Base-by-base conservation (phyloP, 1,140 invertebrate genomes). In the Lasaia peninsularis region DNA sequence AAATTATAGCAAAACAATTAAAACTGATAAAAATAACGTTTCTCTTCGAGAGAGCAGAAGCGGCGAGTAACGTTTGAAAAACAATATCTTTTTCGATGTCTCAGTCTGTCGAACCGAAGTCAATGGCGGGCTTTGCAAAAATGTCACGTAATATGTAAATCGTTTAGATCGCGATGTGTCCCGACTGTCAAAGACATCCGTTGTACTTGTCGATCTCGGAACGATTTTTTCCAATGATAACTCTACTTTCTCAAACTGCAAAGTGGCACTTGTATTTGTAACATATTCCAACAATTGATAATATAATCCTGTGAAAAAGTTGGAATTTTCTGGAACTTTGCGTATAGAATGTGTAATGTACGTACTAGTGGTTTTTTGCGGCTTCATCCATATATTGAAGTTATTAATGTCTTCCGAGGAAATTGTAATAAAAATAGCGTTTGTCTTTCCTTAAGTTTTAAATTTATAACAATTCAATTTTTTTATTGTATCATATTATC, bases 121-220 rank as follows among this genome's bases (percentile, higher is more conserved):
- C 85, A 85, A 86, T 88, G 78, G 67, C 59, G 78, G 73, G 63
- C 73, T 85, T 79, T 69, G 75, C 66, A 86, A 88, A 86, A 85
- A 67, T 84, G 80, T 88, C 85, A 88, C 85, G 85, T 86, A 88
- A 78, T 86, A 88, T 88, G 81, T 88, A 88, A 88, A 88, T 86
- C 80, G 85, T 81, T 84, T 73, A 84, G 83, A 83, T 78, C 77
- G 78, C 73, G 76, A 82, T 88, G 85, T 81, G 83, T 80, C 75
- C 73, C 76, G 80, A 86, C 80, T 86, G 81, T 85, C 83, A 85
- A 86, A 78, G 67, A 60, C 82, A 85, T 67, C 73, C 72, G 75
- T 62, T 63, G 68, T 58, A 53, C 21, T 63, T 63, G 73, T 71
- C 74, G 65, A 79, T 80, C 75, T 75, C 58, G 32, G 48, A 65